A percentile compares a stretch with the other conserved stretches of the same genome.
These are phyloP conservation scores for Vombatus ursinus DNA, from an alignment of 2,113 vertebrate genomes.

Conservation along the genomic window DNA sequence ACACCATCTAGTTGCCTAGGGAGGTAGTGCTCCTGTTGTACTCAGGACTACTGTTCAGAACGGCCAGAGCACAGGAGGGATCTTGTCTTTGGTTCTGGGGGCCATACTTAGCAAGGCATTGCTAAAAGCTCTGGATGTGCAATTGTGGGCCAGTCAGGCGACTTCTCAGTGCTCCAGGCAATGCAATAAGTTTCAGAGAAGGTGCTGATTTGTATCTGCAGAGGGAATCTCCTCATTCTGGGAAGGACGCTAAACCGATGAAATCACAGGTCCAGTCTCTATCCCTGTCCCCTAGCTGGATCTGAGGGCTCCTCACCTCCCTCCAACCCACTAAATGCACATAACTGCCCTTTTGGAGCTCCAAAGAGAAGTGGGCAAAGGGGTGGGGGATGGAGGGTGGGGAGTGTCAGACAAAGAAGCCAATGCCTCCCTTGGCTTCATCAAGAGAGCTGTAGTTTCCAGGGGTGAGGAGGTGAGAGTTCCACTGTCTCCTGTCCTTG, in stretches of 20 bases:
- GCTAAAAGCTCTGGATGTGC: too few relatives aligned
- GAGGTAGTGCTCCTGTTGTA: background rate
- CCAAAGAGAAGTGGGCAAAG: background rate
- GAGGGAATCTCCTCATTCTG: too few relatives aligned
- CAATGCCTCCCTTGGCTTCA: background rate
- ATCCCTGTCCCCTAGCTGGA: background rate
- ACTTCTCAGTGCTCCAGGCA: too few relatives aligned
- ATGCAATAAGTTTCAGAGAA: too few relatives aligned
- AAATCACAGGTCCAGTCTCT: too few relatives aligned
- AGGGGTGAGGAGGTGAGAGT: background rate
- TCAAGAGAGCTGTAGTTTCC: background rate
- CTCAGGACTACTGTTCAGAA: background rate
- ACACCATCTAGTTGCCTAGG: background rate
- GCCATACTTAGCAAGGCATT: too few relatives aligned
- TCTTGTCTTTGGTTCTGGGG: background rate
- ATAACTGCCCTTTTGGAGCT: background rate
- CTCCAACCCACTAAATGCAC: background rate
- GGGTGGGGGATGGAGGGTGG: background rate
- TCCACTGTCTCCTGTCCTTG: background rate
- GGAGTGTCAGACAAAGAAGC: background rate
- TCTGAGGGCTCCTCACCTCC: background rate
- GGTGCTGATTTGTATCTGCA: too few relatives aligned
- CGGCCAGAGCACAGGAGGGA: background rate
- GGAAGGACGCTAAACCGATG: too few relatives aligned
- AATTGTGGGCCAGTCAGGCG: too few relatives aligned